phyloP scores from a whole-genome alignment of 2,888 invertebrate species.

The Bimastos eiseni region DNA sequence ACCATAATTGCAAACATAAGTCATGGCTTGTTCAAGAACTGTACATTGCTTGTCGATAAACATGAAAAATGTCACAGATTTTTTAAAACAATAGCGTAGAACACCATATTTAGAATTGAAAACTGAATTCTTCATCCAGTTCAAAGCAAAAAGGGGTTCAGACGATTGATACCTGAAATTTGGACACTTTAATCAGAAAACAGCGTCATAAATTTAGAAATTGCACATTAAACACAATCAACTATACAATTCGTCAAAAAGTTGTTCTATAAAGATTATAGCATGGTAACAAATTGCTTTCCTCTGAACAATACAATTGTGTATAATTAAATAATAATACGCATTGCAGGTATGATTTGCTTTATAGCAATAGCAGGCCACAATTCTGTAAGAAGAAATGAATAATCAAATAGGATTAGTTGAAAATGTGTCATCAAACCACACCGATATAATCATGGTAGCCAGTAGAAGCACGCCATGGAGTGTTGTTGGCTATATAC shows the following conservation, averaged over 20 bases:
- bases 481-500: too few relatives aligned
- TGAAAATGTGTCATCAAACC: not conserved
- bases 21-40: not conserved
- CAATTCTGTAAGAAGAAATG: not conserved
- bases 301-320: not conserved
- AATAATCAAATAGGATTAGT: not conserved
- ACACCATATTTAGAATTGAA: not conserved
- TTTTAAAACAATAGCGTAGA: too few relatives aligned
- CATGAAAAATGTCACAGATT: too few relatives aligned
- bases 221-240: not conserved
- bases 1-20: not conserved
- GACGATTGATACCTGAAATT: not conserved
- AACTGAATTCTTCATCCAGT: not conserved
- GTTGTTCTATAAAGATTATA: not conserved
- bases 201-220: not conserved
- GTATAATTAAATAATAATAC: not conserved
- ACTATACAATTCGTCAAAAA: not conserved
- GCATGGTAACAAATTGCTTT: constrained; percentile 8
- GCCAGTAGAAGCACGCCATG: not conserved
- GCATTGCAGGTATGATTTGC: not conserved
- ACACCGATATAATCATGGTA: not conserved
- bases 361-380: not conserved
- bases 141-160: not conserved
- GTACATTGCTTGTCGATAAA: not conserved
- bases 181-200: not conserved